Evolutionary conservation across 92 coral and sea anemone genomes (phyloP).

Genomic region (Anthopleura xanthogrammica): DNA sequence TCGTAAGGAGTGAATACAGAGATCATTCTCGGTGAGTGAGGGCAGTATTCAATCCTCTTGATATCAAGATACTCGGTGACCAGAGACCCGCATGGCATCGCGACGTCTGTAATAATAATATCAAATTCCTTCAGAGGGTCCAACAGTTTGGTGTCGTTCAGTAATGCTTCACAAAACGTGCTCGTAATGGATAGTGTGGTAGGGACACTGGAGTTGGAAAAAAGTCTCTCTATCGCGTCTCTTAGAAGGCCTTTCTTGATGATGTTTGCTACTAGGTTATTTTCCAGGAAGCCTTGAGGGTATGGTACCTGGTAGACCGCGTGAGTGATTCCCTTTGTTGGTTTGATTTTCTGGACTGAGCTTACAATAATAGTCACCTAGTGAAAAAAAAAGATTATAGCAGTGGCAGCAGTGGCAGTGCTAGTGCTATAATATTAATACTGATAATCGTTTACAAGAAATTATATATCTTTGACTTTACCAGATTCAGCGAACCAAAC

Average conservation of each 20-base stretch:
- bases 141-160: not conserved
- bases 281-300: slow-evolving; percentile 16
- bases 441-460: no score
- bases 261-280: not conserved
- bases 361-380: slow-evolving; percentile 50
- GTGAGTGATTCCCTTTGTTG: slow-evolving; percentile 36
- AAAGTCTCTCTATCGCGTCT: not conserved
- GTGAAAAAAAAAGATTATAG: not conserved
- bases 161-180: not conserved
- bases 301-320: slow-evolving; percentile 45
- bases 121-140: not conserved
- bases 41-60: not conserved
- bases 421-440: no score
- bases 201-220: no score
- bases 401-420: no score
- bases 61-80: not conserved
- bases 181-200: no score
- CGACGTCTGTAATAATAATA: not conserved
- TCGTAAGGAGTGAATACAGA: not conserved
- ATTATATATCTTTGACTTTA: no score
- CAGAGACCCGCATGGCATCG: not conserved
- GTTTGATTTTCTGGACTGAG: slow-evolving; percentile 36
- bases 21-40: not conserved
- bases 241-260: slow-evolving; percentile 14
- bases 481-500: no score